Base-by-base conservation (phyloP, 1,140 invertebrate genomes). In the Zaprionus ghesquierei region DNA sequence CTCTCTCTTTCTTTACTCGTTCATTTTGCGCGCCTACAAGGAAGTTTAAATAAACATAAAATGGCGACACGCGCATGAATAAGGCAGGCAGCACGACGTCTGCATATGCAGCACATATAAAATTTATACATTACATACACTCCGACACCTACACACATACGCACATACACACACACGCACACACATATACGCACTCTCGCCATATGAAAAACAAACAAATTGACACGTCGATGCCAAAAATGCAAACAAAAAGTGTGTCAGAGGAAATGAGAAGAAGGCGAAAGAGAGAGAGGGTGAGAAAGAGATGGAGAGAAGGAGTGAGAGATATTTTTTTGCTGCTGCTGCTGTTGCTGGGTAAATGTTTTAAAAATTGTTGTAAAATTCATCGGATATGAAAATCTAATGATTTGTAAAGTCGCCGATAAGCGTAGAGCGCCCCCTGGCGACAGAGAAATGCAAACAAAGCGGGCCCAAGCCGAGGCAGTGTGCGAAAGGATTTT, bases 361-460 rank as follows among this genome's bases (percentile, higher is more conserved):
- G 62, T 79, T 74, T 64, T 74, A 62, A 74, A 84, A 89, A 80
- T 84, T 84, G 84, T 80, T 89, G 84, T 89, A 84, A 89, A 89
- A 89, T 89, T 89, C 84, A 89, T 89, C 84, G 84, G 84, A 89
- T 89, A 84, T 89, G 84, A 89, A 89, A 89, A 84, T 89, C 84
- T 89, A 89, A 89, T 89, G 84, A 89, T 89, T 89, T 89, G 84
- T 89, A 89, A 89, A 89, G 84, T 78, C 79, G 61, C 59, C 74
- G 84, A 89, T 89, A 89, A 89, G 84, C 79, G 77, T 41, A 33
- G 53, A 69, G 78, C 27, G 75, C 77, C 74, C 58, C 46, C 51
- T 69, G 78, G 78, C 63, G 61, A 44, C 33, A 25, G 38, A 49
- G n/a, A n/a, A n/a, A n/a, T n/a, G 55, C 38, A 33, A 75, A 71